Evolutionary conservation across 30 jellyfish, hydroid and myxozoan genomes (phyloP).

Genomic region (Aurelia sp.): DNA sequence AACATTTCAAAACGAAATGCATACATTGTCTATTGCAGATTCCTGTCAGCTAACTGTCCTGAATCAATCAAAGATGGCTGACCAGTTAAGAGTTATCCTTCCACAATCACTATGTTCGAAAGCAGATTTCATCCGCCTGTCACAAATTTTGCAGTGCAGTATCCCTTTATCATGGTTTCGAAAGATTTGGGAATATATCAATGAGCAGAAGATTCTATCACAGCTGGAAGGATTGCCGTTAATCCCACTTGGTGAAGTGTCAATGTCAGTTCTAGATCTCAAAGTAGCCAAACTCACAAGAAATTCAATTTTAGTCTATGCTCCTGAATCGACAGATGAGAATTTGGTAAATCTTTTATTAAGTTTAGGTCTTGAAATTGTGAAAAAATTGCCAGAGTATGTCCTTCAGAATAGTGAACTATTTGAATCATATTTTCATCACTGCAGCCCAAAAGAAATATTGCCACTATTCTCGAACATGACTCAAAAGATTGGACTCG

Average conservation of each 20-base stretch:
- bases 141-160: neutral
- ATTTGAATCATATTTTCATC: neutral
- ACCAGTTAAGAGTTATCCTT: neutral
- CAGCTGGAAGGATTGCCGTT: conserved; percentile 65
- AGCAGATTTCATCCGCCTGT: neutral
- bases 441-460: neutral
- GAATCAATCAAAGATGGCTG: conserved; percentile 9
- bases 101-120: neutral
- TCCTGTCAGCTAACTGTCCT: conserved; percentile 19
- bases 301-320: neutral
- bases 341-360: neutral
- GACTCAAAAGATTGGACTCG: neutral
- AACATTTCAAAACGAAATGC: no score
- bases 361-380: conserved; percentile 10
- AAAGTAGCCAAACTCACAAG: neutral
- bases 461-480: neutral
- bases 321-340: neutral
- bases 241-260: conserved; percentile 18
- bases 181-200: conserved; percentile 41
- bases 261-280: neutral
- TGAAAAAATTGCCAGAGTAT: conserved; percentile 13
- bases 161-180: conserved; percentile 27
- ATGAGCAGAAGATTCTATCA: neutral
- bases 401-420: conserved; percentile 17
- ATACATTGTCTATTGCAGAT: conserved; percentile 3